Evolutionary conservation across 2,888 invertebrate species (phyloP).

Genomic region (Synanthedon tipuliformis): DNA sequence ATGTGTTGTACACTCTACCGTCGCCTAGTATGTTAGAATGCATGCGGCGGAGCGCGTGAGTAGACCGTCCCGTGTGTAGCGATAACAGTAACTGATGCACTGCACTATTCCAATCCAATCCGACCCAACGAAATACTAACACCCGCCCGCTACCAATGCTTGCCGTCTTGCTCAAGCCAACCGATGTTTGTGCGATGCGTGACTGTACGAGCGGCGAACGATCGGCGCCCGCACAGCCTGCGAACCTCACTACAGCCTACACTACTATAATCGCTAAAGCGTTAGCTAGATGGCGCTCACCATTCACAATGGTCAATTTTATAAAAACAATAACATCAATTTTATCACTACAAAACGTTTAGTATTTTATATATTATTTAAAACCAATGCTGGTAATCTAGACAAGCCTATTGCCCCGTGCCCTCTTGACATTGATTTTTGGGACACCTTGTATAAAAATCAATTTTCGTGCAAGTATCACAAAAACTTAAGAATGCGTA

Average conservation of each 20-base stretch:
- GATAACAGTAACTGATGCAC: conserved; percentile 40
- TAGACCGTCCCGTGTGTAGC: conserved; percentile 39
- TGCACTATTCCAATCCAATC: neutral
- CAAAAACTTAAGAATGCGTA: no score
- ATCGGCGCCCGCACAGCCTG: neutral
- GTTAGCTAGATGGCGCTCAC: conserved; percentile 23
- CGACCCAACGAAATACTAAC: conserved; percentile 7
- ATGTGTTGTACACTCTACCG: conserved; percentile 45
- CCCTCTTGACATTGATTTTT: no score
- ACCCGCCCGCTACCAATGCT: conserved; percentile 14
- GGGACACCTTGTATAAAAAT: no score
- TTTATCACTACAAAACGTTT: no score
- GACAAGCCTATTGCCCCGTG: no score
- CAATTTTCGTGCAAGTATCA: no score
- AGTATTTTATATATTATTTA: no score
- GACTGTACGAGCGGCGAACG: conserved; percentile 1
- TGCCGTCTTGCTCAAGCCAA: conserved; percentile 32
- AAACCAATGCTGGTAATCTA: no score
- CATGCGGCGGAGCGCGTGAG: conserved; percentile 34
- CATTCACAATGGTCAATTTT: no score
- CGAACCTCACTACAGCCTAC: conserved; percentile 3
- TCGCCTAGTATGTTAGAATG: conserved; percentile 32
- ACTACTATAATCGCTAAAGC: conserved; percentile 4
- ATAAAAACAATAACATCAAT: no score
- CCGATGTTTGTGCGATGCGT: conserved; percentile 34